These are phyloP conservation scores for Villa cingulata DNA, from an alignment of 2,888 invertebrate genomes.

Conservation along the genomic window DNA sequence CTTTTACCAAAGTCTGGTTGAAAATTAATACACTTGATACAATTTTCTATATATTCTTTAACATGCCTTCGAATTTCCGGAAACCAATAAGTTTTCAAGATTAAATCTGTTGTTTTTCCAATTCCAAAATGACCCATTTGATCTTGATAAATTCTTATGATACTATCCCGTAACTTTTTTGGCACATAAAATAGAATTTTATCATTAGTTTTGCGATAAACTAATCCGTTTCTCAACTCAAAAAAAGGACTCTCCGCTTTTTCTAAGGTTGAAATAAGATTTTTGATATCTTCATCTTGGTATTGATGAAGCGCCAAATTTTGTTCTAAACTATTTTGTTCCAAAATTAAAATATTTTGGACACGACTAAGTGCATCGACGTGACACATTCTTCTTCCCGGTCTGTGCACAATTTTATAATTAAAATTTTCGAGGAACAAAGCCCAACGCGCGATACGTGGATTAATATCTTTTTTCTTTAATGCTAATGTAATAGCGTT, in stretches of 20 bases:
- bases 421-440: conserved; percentile 18
- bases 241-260: conserved; percentile 1
- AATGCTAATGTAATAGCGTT: conserved; percentile 19
- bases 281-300: conserved; percentile 11
- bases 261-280: conserved; percentile 10
- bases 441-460: conserved; percentile 22
- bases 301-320: conserved; percentile 13
- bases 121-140: conserved; percentile 18
- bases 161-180: not conserved
- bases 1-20: conserved; percentile 20
- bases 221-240: conserved; percentile 1
- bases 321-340: conserved; percentile 17
- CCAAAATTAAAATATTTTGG: conserved; percentile 14
- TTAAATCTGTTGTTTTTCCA: conserved; percentile 15
- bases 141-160: conserved; percentile 16
- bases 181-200: conserved; percentile 8
- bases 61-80: conserved; percentile 24
- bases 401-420: conserved; percentile 17
- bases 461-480: conserved; percentile 21
- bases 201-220: conserved; percentile 1
- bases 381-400: conserved; percentile 17
- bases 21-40: conserved; percentile 25
- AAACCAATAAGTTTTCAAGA: conserved; percentile 19
- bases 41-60: conserved; percentile 26
- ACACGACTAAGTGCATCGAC: conserved; percentile 19